phyloP scores from a whole-genome alignment of 2,888 invertebrate genomes.

The Lingula anatina region DNA sequence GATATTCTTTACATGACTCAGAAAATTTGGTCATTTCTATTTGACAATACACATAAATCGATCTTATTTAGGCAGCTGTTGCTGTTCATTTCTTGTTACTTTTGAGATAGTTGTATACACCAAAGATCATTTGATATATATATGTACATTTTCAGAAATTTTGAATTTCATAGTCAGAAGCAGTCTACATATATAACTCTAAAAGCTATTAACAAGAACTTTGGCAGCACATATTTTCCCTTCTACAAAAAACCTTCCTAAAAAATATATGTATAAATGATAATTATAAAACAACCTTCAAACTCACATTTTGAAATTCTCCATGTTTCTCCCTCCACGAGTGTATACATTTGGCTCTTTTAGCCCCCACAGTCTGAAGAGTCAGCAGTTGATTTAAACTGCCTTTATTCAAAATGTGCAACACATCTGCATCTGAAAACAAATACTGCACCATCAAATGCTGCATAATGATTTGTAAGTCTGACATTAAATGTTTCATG shows the following conservation, averaged over 20 bases:
- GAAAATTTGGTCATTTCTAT: background rate
- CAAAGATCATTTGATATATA: no score
- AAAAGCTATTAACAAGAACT: no score
- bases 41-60: background rate
- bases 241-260: no score
- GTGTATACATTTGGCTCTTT: slow-evolving; percentile 37
- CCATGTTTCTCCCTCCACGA: slow-evolving; percentile 38
- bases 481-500: slow-evolving; percentile 38
- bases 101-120: no score
- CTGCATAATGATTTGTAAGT: slow-evolving; percentile 26
- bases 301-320: slow-evolving; percentile 24
- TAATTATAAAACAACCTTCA: background rate
- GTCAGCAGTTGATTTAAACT: slow-evolving; percentile 32
- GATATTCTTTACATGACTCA: background rate
- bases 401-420: slow-evolving; percentile 27
- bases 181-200: no score
- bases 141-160: no score
- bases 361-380: slow-evolving; percentile 41
- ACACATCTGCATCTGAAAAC: slow-evolving; percentile 29
- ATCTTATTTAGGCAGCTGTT: no score
- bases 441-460: no score
- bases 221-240: no score
- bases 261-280: no score
- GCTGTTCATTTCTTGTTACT: no score
- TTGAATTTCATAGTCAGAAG: no score